phyloP scores from a whole-genome alignment of 2,888 invertebrate species.

The Anoncus sp. region DNA sequence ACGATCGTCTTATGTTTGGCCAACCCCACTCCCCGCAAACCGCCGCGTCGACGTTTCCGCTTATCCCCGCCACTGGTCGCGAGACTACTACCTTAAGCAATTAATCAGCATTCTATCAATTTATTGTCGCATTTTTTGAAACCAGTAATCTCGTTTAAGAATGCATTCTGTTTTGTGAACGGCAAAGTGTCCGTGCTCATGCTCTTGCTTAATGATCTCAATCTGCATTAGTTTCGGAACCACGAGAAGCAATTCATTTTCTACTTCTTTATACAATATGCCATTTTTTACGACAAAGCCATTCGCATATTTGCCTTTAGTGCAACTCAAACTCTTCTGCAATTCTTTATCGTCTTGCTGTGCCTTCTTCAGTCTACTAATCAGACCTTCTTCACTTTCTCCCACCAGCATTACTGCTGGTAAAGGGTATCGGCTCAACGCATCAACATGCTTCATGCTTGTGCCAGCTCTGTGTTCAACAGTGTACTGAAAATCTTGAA shows the following conservation, averaged over 20 bases:
- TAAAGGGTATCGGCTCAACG: constrained; percentile 10
- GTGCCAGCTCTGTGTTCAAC: constrained; percentile 6
- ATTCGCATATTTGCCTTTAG: no score
- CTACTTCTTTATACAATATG: neutral
- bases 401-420: constrained; percentile 1
- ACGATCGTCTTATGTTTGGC: no score
- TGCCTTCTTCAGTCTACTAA: neutral
- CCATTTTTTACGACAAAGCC: neutral
- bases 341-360: neutral
- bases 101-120: no score
- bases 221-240: constrained; percentile 6
- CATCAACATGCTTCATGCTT: constrained; percentile 12
- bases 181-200: constrained; percentile 3
- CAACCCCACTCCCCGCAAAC: no score
- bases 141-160: constrained; percentile 2
- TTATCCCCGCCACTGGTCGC: no score
- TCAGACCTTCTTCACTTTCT: neutral
- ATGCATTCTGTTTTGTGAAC: constrained; percentile 2
- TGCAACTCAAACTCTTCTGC: neutral
- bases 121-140: constrained; percentile 8
- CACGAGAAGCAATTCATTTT: neutral
- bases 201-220: neutral
- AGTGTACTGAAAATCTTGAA: neutral
- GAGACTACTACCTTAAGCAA: no score
- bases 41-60: no score